Percentiles rank a stretch among this genome's conserved stretches.
phyloP scores from a whole-genome alignment of 92 coral and sea anemone species.

The Epizoanthus ramosus region DNA sequence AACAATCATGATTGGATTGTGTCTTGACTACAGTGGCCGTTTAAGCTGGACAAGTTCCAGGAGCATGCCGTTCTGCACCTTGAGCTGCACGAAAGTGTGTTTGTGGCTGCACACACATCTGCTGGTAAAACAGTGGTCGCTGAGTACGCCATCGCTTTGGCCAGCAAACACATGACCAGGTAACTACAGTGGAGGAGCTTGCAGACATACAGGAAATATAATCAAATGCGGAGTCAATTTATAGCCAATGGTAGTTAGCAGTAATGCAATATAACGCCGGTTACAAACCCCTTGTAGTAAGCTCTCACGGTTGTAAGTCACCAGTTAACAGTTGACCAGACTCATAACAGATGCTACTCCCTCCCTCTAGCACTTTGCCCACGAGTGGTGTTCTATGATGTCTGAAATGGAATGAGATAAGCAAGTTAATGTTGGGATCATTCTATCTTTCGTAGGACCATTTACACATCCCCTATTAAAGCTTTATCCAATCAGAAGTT shows the following conservation, averaged over 20 bases:
- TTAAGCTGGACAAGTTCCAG: conserved; percentile 92
- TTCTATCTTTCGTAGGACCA: conserved; percentile 64
- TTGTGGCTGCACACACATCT: conserved; percentile 96
- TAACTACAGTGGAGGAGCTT: conserved; percentile 8
- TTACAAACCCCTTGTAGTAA: no score
- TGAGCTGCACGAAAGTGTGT: conserved; percentile 86
- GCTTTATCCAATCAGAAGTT: conserved; percentile 94
- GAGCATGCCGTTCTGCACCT: conserved; percentile 89
- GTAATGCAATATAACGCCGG: no score
- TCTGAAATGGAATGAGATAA: no score
- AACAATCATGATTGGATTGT: neutral
- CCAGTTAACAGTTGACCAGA: no score
- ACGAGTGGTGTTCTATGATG: no score
- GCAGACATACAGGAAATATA: no score
- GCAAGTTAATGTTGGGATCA: no score
- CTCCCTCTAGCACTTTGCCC: no score
- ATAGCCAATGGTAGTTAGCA: no score
- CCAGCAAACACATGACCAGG: conserved; percentile 91
- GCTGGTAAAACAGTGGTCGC: conserved; percentile 96
- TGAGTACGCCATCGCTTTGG: conserved; percentile 90
- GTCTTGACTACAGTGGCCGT: conserved; percentile 64
- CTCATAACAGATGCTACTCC: no score
- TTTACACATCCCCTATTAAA: conserved; percentile 97
- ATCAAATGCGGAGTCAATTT: no score
- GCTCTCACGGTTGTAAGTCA: no score